phyloP scores from a whole-genome alignment of 2,797 vertebrate genomes.

The Poliocrania exsul region DNA sequence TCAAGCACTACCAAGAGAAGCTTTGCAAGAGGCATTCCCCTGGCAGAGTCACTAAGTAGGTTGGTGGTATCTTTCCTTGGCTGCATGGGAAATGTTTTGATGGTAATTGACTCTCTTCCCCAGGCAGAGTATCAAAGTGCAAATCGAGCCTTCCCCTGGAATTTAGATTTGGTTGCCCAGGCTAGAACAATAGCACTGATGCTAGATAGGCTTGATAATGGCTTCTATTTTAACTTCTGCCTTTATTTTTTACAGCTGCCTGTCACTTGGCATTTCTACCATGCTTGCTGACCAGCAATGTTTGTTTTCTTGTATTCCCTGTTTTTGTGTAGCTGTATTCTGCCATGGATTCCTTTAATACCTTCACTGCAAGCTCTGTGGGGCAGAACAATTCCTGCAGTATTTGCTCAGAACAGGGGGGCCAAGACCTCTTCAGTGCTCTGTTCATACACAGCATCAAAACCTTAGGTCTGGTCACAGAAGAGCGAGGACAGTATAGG shows the following conservation, averaged over 20 bases:
- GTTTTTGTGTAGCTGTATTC: not conserved
- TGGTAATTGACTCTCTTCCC: slow-evolving; percentile 18
- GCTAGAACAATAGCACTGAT: slow-evolving; percentile 20
- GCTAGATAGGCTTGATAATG: slow-evolving; percentile 10
- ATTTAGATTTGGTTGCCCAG: slow-evolving; percentile 12
- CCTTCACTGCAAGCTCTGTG: not conserved
- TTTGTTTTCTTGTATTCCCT: not conserved
- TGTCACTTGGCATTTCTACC: slow-evolving; percentile 16
- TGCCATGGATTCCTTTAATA: not conserved
- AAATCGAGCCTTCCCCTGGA: not conserved
- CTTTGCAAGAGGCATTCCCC: not conserved
- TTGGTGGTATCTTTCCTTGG: slow-evolving; percentile 1
- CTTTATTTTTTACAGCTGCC: slow-evolving; percentile 22
- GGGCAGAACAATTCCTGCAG: not conserved
- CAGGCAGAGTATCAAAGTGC: slow-evolving; percentile 39
- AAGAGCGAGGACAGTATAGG: not conserved
- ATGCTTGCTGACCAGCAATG: not conserved
- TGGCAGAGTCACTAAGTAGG: slow-evolving; percentile 1
- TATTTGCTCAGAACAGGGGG: not conserved
- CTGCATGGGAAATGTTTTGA: slow-evolving; percentile 33
- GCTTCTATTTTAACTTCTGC: slow-evolving; percentile 47
- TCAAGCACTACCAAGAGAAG: not conserved
- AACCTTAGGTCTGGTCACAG: not conserved
- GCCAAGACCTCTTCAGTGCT: not conserved
- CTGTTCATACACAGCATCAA: not conserved